Percentiles rank a stretch among this genome's conserved stretches.
Evolutionary conservation across 2,797 vertebrate genomes (phyloP).

Genomic region (Alouatta caraya): DNA sequence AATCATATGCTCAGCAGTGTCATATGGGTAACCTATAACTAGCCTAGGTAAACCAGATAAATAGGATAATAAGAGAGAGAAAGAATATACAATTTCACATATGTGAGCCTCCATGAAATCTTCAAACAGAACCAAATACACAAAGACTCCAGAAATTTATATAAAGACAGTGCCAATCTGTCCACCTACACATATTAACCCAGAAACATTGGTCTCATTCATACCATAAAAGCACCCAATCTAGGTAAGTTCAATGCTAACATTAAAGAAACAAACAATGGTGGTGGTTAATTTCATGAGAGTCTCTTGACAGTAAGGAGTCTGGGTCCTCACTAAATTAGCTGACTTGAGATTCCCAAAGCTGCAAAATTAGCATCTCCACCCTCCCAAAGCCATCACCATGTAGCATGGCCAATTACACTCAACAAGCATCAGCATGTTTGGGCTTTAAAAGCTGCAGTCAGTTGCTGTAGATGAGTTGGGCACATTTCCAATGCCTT

Average conservation of each 20-base stretch:
- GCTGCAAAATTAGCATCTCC: conserved; percentile 60
- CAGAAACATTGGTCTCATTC: not conserved
- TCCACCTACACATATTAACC: not conserved
- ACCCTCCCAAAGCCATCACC: conserved; percentile 48
- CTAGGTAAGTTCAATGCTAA: conserved; percentile 1
- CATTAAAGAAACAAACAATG: conserved; percentile 27
- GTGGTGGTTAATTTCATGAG: conserved; percentile 9
- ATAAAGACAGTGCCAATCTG: not conserved
- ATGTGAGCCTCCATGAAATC: not conserved
- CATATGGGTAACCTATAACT: not conserved
- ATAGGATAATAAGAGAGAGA: not conserved
- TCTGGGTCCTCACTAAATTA: conserved; percentile 54
- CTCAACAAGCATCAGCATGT: conserved; percentile 59
- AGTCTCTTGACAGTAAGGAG: conserved; percentile 24
- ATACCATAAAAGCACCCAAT: not conserved
- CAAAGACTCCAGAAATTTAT: conserved; percentile 19
- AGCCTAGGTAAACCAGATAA: not conserved
- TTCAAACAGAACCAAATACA: conserved; percentile 16
- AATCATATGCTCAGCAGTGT: not conserved
- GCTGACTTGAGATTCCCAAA: conserved; percentile 30
- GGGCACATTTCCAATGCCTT: conserved; percentile 35
- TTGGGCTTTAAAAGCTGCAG: not conserved
- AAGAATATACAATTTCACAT: not conserved
- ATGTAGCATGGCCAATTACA: conserved; percentile 53
- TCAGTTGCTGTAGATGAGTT: conserved; percentile 34